phyloP scores from a whole-genome alignment of 2,113 vertebrate species.

The Laticauda laticaudata region DNA sequence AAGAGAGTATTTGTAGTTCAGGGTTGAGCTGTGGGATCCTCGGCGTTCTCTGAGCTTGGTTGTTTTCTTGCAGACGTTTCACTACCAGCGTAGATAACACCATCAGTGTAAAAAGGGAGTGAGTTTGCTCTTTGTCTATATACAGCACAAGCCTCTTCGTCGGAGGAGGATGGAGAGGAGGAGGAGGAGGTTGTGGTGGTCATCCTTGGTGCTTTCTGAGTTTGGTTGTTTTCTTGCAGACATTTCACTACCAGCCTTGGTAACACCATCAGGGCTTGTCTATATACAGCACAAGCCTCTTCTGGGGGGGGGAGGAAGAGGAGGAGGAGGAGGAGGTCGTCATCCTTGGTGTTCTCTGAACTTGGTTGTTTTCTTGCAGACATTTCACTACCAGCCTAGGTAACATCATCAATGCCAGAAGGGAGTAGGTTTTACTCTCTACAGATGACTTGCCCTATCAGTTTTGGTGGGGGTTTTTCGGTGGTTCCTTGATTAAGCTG shows the following conservation, averaged over 20 bases:
- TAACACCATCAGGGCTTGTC: neutral
- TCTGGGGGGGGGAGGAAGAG: too few species aligned
- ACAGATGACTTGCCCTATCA: neutral
- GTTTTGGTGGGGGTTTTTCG: neutral
- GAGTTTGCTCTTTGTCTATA: too few species aligned
- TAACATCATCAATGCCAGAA: neutral
- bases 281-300: too few species aligned
- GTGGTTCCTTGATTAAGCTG: neutral
- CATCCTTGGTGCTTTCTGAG: neutral
- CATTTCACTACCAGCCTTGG: neutral
- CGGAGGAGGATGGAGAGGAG: too few species aligned
- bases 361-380: neutral
- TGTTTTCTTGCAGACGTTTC: neutral
- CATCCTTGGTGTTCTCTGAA: neutral
- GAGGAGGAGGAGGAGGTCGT: too few species aligned
- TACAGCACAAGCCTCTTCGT: too few species aligned
- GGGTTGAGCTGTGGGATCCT: too few species aligned
- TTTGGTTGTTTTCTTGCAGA: neutral
- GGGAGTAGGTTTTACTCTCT: neutral
- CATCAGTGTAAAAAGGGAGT: too few species aligned
- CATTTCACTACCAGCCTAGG: neutral
- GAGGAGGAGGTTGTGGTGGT: too few species aligned
- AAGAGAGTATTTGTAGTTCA: too few species aligned
- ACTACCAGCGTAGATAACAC: neutral
- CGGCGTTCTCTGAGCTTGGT: too few species aligned